phyloP scores from a whole-genome alignment of 1,140 invertebrate genomes.

The Anthonomus grandis region DNA sequence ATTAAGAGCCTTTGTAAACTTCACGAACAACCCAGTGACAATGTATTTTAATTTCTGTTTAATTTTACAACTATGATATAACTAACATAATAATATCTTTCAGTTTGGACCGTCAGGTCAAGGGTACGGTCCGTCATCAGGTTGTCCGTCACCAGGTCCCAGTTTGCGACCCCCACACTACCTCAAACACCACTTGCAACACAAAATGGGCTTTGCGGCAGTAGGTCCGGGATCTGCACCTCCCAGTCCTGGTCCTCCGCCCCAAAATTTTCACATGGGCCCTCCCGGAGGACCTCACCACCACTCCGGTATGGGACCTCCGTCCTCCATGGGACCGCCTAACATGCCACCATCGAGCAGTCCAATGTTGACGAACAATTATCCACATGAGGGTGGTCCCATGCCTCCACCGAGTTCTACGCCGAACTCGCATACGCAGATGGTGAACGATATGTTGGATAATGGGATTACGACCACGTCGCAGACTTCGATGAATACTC shows the following conservation, averaged over 20 bases:
- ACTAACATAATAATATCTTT: no score
- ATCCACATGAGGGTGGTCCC: constrained; percentile 55
- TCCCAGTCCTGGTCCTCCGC: constrained; percentile 55
- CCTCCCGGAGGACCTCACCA: constrained; percentile 54
- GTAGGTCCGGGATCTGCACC: constrained; percentile 54
- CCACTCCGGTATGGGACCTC: constrained; percentile 53
- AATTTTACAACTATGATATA: no score
- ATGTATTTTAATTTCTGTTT: no score
- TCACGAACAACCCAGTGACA: no score
- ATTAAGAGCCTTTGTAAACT: no score
- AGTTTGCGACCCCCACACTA: constrained; percentile 56
- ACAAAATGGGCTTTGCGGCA: constrained; percentile 58
- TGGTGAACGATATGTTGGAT: constrained; percentile 56
- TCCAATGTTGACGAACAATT: constrained; percentile 47
- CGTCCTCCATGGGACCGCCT: constrained; percentile 55
- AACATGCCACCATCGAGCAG: constrained; percentile 47
- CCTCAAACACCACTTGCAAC: constrained; percentile 67
- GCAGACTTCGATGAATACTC: constrained; percentile 47
- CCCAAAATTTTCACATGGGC: constrained; percentile 58
- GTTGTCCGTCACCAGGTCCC: constrained; percentile 43
- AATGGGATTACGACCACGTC: constrained; percentile 58
- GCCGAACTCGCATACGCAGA: constrained; percentile 55
- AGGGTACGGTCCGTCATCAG: constrained; percentile 52
- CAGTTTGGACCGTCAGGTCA: constrained; percentile 43
- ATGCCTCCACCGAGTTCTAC: constrained; percentile 61